Percentiles rank a stretch among this genome's conserved stretches.
These are phyloP conservation scores for Tetanocera ferruginea DNA, from an alignment of 2,888 invertebrate species.

Conservation along the genomic window DNA sequence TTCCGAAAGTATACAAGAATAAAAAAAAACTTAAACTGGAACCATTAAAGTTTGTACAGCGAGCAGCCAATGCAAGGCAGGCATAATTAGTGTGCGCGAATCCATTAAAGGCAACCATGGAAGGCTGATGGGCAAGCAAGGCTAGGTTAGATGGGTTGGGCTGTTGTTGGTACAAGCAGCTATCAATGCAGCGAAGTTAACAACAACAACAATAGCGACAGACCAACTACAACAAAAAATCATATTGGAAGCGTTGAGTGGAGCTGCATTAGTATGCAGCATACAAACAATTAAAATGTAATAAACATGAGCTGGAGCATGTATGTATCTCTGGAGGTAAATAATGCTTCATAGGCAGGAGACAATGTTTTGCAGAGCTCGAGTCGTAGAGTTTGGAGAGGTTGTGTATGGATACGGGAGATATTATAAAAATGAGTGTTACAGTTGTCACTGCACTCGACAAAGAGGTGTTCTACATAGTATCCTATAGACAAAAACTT, in stretches of 20 bases:
- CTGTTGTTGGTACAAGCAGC: not conserved
- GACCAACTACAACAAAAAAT: not conserved
- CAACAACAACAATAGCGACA: not conserved
- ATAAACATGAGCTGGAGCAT: conserved; percentile 45
- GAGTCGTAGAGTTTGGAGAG: not conserved
- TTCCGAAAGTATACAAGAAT: not conserved
- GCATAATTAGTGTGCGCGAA: conserved; percentile 31
- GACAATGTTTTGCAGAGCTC: not conserved
- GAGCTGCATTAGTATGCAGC: conserved; percentile 43
- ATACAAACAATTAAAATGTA: conserved; percentile 48
- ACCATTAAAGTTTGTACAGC: not conserved
- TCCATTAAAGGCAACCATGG: conserved; percentile 9
- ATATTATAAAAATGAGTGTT: not conserved
- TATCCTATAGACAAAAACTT: not conserved
- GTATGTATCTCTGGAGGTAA: conserved; percentile 27
- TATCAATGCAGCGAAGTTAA: not conserved
- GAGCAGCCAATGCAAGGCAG: not conserved
- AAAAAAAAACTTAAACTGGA: not conserved
- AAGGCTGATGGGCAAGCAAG: not conserved
- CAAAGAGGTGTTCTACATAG: not conserved
- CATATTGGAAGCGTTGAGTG: not conserved
- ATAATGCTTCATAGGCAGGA: conserved; percentile 20
- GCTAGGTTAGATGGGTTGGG: not conserved
- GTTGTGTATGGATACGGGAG: not conserved
- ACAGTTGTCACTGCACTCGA: not conserved